phyloP scores from a whole-genome alignment of 2,797 vertebrate species.

The Taenioides sp. region DNA sequence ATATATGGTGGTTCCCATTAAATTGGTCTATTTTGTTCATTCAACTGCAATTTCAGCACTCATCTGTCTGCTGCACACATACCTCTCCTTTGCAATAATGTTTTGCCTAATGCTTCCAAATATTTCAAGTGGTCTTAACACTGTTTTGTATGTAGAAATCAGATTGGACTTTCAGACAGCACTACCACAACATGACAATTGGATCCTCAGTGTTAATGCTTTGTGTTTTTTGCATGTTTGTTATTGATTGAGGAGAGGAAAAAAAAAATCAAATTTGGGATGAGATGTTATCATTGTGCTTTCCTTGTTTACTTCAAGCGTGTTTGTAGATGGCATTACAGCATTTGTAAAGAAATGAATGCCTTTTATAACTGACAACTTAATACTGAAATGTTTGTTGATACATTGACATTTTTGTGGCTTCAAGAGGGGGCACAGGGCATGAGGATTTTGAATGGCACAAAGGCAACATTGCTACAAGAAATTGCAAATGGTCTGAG shows the following conservation, averaged over 20 bases:
- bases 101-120: conserved; percentile 71
- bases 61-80: conserved; percentile 29
- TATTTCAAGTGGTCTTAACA: conserved; percentile 66
- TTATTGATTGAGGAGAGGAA: conserved; percentile 46
- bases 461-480: conserved; percentile 34
- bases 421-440: background rate
- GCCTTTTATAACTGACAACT: conserved; percentile 26
- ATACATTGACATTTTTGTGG: conserved; percentile 24
- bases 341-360: conserved; percentile 23
- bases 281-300: conserved; percentile 25
- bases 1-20: conserved; percentile 23
- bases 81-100: conserved; percentile 68
- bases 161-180: conserved; percentile 39
- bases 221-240: conserved; percentile 67
- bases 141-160: conserved; percentile 41
- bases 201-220: conserved; percentile 63
- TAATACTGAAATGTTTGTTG: conserved; percentile 40
- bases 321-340: conserved; percentile 28
- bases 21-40: conserved; percentile 36
- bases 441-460: conserved; percentile 17
- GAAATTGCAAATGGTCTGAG: conserved; percentile 16
- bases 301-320: conserved; percentile 33
- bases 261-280: conserved; percentile 28
- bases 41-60: conserved; percentile 34
- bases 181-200: conserved; percentile 36